Conservation (phyloP, 2,797 vertebrate genomes). For the Champsocephalus esox region DNA sequence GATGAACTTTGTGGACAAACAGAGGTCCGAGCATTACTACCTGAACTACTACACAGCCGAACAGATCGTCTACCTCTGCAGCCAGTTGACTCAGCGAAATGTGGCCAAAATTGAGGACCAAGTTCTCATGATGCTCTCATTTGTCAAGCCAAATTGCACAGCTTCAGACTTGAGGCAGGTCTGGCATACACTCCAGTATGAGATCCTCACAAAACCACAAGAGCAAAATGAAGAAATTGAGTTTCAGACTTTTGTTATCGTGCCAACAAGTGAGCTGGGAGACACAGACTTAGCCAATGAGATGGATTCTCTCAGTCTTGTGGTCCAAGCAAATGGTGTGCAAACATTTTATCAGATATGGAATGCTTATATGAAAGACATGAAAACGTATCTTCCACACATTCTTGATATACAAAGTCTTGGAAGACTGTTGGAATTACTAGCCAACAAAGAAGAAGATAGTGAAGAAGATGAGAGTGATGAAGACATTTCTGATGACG, state of each 20-base stretch:
- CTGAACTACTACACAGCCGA: conserved; percentile 95
- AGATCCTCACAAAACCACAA: conserved; percentile 73
- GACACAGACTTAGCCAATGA: conserved; percentile 34
- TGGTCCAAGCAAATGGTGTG: conserved; percentile 56
- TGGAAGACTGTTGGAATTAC: conserved; percentile 84
- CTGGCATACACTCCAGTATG: conserved; percentile 82
- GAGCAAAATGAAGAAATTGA: conserved; percentile 79
- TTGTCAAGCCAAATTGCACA: conserved; percentile 86
- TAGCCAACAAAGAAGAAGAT: conserved; percentile 75
- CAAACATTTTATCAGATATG: conserved; percentile 84
- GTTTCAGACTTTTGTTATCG: conserved; percentile 81
- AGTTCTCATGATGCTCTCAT: conserved; percentile 93
- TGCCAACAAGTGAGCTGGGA: conserved; percentile 35
- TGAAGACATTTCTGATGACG: conserved; percentile 57
- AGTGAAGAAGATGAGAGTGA: conserved; percentile 42
- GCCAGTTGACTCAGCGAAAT: conserved; percentile 80
- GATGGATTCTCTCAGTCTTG: conserved; percentile 38
- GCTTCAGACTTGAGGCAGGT: conserved; percentile 72
- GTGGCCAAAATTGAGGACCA: conserved; percentile 66
- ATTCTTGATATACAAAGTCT: conserved; percentile 88
- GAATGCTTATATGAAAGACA: conserved; percentile 87
- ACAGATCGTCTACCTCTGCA: conserved; percentile 93
- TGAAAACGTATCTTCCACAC: conserved; percentile 83
- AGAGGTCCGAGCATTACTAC: conserved; percentile 88
- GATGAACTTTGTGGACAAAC: conserved; percentile 87